These are phyloP conservation scores for Dicyrtomina minuta DNA, from an alignment of 2,888 invertebrate genomes.

Conservation along the genomic window DNA sequence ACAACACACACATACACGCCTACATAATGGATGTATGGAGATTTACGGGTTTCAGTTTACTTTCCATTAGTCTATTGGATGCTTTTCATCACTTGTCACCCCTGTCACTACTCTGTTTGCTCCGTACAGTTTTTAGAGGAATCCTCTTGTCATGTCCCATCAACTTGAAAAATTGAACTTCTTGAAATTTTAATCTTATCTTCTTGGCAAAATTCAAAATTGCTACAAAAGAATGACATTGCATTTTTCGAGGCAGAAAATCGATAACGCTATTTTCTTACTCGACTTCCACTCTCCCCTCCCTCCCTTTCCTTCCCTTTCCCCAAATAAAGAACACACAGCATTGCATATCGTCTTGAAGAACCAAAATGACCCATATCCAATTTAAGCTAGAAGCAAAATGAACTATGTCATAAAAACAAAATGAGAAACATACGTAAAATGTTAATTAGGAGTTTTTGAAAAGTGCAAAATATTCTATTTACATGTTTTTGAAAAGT, in stretches of 20 bases:
- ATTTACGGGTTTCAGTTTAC: slow-evolving; percentile 32
- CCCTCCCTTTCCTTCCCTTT: not conserved
- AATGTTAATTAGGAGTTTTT: too few species aligned
- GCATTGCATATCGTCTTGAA: too few species aligned
- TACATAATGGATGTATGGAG: not conserved
- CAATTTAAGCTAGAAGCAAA: too few species aligned
- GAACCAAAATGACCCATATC: too few species aligned
- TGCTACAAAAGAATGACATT: not conserved
- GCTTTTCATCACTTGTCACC: slow-evolving; percentile 36
- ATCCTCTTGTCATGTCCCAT: slow-evolving; percentile 31
- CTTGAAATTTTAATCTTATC: slow-evolving; percentile 25
- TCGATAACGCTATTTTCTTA: too few species aligned
- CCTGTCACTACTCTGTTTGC: slow-evolving; percentile 26
- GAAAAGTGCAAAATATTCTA: too few species aligned
- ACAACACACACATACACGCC: too few species aligned
- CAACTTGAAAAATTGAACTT: slow-evolving; percentile 31
- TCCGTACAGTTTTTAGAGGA: slow-evolving; percentile 23
- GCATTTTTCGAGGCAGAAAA: not conserved
- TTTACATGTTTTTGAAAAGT: too few species aligned
- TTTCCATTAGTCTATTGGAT: slow-evolving; percentile 36
- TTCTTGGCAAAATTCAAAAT: slow-evolving; percentile 18
- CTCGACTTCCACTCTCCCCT: not conserved
- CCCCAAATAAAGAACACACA: too few species aligned
- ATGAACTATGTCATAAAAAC: too few species aligned
- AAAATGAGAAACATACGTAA: too few species aligned